These are phyloP conservation scores for Microcebus tavaratra DNA, from an alignment of 2,113 vertebrate species.

Conservation along the genomic window DNA sequence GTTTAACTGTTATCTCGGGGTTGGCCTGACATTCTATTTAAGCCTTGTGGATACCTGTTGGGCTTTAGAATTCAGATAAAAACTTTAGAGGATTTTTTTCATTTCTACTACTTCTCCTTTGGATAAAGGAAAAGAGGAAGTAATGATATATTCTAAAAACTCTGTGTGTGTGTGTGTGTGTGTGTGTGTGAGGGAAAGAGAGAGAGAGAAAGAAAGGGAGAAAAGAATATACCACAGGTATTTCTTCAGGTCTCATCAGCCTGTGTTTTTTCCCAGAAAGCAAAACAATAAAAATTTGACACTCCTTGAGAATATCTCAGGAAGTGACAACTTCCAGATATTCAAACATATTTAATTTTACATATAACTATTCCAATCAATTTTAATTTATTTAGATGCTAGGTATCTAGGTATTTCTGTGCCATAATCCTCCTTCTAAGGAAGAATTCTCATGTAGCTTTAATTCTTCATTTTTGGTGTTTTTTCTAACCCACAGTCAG, in stretches of 20 bases:
- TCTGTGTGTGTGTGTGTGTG: background rate
- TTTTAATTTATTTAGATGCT: background rate
- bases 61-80: constrained; percentile 21
- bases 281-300: constrained; percentile 15
- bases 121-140: background rate
- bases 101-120: background rate
- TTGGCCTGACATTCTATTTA: background rate
- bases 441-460: background rate
- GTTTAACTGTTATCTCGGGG: background rate
- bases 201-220: background rate
- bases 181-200: too few species aligned
- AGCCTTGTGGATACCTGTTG: background rate
- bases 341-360: background rate
- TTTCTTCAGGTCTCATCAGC: background rate
- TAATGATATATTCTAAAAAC: background rate
- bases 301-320: background rate
- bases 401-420: background rate
- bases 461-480: background rate
- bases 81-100: background rate
- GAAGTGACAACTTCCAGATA: background rate
- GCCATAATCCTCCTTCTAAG: background rate
- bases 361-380: background rate
- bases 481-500: background rate
- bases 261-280: background rate
- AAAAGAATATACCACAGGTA: background rate